phyloP scores from a whole-genome alignment of 2,888 invertebrate species.

The Chrysina gloriosa region DNA sequence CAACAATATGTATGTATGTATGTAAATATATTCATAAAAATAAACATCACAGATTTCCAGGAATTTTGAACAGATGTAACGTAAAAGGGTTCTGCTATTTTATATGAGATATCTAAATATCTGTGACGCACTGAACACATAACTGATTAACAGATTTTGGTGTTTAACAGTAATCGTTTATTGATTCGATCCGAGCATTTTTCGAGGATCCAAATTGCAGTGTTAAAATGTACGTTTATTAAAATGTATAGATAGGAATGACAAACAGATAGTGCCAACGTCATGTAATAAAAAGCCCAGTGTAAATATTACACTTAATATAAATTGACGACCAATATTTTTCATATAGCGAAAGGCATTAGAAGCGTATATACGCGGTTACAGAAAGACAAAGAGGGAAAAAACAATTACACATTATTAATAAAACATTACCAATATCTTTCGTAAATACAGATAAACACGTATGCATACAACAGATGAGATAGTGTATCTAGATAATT shows the following conservation, averaged over 20 bases:
- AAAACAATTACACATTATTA: slow-evolving; percentile 42
- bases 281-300: slow-evolving; percentile 37
- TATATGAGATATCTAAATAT: slow-evolving; percentile 15
- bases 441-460: slow-evolving; percentile 39
- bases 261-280: slow-evolving; percentile 41
- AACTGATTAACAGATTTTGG: slow-evolving; percentile 31
- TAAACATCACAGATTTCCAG: background rate
- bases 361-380: background rate
- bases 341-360: slow-evolving; percentile 32
- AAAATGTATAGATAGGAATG: slow-evolving; percentile 42
- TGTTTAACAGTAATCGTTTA: slow-evolving; percentile 26
- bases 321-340: slow-evolving; percentile 33
- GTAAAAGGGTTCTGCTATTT: slow-evolving; percentile 4
- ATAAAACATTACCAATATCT: slow-evolving; percentile 35
- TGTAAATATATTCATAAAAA: background rate
- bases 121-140: slow-evolving; percentile 25
- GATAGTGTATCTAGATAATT: slow-evolving; percentile 19
- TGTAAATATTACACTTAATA: slow-evolving; percentile 42
- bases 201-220: slow-evolving; percentile 19
- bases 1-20: too few relatives aligned
- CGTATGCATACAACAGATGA: slow-evolving; percentile 12
- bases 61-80: slow-evolving; percentile 23
- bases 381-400: slow-evolving; percentile 19
- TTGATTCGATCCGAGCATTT: slow-evolving; percentile 27
- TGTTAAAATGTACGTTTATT: slow-evolving; percentile 36